Base-by-base conservation (phyloP, 2,797 vertebrate genomes). In the Galagoides demidoff region DNA sequence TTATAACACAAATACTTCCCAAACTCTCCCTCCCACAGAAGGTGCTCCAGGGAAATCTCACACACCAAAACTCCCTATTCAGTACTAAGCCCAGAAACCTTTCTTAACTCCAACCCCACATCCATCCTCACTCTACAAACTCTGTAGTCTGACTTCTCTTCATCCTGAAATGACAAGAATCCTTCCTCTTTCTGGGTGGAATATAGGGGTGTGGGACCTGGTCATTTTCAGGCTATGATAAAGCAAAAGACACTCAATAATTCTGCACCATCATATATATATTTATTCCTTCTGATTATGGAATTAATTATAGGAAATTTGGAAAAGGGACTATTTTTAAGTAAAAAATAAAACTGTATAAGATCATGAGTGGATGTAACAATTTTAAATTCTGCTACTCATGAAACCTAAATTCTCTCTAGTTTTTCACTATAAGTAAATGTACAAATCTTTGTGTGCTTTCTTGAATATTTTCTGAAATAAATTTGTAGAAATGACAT, bases 401-500 rank as follows among this genome's bases (percentile, higher is more conserved):
- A 1, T 90, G 39, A 86, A 39, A 95, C 17, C 95, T 45, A 84
- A 31, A 81, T 71, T 77, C 70, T 66, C 23, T 85, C 55, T 59
- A 79, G 14, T 17, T 89, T 92, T 94, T 77, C 79, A 68, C 10
- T 79, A 84, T 77, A 61, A 83, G 10, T 43, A 89, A 92, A 78
- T 59, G 85, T 7, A 84, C 64, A 95, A 82, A 96, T 66, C 76
- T 96, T 59, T 85, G 29, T 64, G 22, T 31, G 37, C 29, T 86
- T 93, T 77, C 88, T 79, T 73, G 70, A 97, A 81, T 64, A 93
- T 74, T 83, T 94, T 85, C 74, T 86, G 71, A 92, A 37, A 79
- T 85, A 92, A 95, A 93, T 43, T 88, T 85, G 81, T 2, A 96
- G 76, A 95, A 94, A 94, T 77, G 27, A 2, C 93, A 94, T 94